Conservation (phyloP, 2,113 vertebrate genomes). For the Perca fluviatilis region DNA sequence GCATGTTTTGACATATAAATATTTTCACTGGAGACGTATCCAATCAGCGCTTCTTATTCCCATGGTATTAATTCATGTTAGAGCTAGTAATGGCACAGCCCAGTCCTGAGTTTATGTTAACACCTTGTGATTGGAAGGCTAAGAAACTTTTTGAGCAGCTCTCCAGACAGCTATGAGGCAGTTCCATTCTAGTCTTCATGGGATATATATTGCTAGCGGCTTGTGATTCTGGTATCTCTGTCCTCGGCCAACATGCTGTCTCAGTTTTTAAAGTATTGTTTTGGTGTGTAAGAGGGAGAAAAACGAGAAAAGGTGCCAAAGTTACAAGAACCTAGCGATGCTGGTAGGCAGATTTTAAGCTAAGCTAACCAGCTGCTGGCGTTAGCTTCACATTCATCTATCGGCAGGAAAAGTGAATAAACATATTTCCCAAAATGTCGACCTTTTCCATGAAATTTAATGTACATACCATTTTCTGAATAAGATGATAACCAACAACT, state of each 20-base stretch:
- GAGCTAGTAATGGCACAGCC: conserved; percentile 3
- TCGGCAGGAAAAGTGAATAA: neutral
- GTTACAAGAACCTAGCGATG: no score
- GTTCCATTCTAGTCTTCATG: conserved; percentile 8
- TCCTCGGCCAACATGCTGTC: neutral
- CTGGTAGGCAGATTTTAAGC: neutral
- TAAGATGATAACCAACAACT: neutral
- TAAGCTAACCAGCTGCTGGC: neutral
- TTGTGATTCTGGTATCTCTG: conserved; percentile 16
- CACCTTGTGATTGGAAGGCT: conserved; percentile 4
- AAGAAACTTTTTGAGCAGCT: conserved; percentile 1
- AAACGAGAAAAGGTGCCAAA: neutral
- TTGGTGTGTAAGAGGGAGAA: neutral
- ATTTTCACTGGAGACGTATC: conserved; percentile 15
- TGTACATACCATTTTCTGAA: neutral
- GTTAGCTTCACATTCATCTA: neutral
- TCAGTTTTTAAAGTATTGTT: conserved; percentile 10
- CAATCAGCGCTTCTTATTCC: conserved; percentile 29
- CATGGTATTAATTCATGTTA: conserved; percentile 25
- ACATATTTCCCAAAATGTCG: neutral
- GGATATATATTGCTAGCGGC: conserved; percentile 3
- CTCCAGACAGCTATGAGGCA: conserved; percentile 4
- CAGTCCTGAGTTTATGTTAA: neutral
- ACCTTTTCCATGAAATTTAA: neutral
- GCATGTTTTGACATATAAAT: conserved; percentile 34